Evolutionary conservation across 2,888 invertebrate species (phyloP), one percentile per base, ranked within the genome.

Genomic region (Catocala fraxini): DNA sequence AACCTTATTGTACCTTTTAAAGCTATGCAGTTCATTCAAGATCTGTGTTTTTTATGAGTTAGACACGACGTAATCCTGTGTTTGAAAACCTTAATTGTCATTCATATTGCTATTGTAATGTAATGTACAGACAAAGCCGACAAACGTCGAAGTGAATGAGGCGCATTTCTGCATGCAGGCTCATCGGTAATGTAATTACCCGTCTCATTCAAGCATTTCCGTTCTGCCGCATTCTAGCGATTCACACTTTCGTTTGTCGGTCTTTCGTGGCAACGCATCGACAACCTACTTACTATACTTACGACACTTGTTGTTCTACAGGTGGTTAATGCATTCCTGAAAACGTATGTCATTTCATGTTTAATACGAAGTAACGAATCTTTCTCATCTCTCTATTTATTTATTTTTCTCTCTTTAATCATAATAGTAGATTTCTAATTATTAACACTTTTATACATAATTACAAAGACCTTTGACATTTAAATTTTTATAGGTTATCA

Each of bases 231-330:
- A 72, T 69, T 63, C 60, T 51, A 55, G 52, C 54, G 47, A 57
- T 52, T 61, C 43, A 55, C 68, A 65, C 64, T 66, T 62, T 72
- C 59, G 56, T 69, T 72, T 66, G 59, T 62, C 65, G 59, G 60
- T 59, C 49, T 66, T 64, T 56, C 48, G 47, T 67, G 35, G 15
- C 56, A 66, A 59, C 55, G 41, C 56, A 60, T 55, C 46, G 15
- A 56, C 47, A 43, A 54, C 59, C 57, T 57, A 49, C 34, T 12
- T 43, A 52, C 51, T 42, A 52, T 39, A 13, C 45, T 10, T 11
- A 10, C 15, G 15, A 12, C 7, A 15, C 4, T 11, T 57, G 39
- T 49, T 25, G 42, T n/a, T 25, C 25, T 25, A 25, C 25, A 25
- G 1, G 25, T 25, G 25, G 10, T 7, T 6, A 33, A 39, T 39